Conservation (phyloP, 1,140 invertebrate species). For the Tachypleus tridentatus region DNA sequence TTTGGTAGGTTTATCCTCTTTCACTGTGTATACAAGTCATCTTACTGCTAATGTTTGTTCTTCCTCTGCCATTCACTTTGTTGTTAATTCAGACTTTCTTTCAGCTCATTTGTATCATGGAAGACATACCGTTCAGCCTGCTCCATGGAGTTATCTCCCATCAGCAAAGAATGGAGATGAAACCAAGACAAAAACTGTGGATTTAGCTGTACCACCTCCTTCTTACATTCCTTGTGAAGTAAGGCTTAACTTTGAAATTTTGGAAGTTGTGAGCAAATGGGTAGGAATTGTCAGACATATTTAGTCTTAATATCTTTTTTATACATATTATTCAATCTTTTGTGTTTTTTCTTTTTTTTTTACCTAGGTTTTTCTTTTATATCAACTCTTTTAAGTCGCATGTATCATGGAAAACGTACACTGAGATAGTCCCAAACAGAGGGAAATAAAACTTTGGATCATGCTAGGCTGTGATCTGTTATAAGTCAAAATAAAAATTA, state of each 20-base stretch:
- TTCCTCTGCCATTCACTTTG: not conserved
- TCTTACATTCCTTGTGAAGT: constrained; percentile 35
- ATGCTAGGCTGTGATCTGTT: no score
- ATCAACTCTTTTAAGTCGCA: no score
- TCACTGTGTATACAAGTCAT: no score
- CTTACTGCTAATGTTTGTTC: not conserved
- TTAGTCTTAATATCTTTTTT: not conserved
- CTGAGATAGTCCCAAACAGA: no score
- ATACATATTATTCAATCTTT: not conserved
- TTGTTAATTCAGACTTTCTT: no score
- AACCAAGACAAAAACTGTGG: constrained; percentile 30
- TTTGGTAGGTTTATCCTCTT: constrained; percentile 16
- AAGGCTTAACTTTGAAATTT: constrained; percentile 7
- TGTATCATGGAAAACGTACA: no score
- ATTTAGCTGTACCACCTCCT: constrained; percentile 39
- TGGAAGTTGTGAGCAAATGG: not conserved
- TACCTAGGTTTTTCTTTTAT: no score
- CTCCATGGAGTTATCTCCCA: constrained; percentile 62
- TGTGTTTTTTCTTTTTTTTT: no score
- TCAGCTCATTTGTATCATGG: constrained; percentile 44
- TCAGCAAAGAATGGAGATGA: constrained; percentile 33
- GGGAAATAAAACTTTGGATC: no score
- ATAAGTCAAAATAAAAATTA: no score
- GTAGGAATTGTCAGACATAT: not conserved
- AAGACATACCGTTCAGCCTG: constrained; percentile 60